Base-by-base conservation (phyloP, 2,888 invertebrate species). In the Myopa testacea region DNA sequence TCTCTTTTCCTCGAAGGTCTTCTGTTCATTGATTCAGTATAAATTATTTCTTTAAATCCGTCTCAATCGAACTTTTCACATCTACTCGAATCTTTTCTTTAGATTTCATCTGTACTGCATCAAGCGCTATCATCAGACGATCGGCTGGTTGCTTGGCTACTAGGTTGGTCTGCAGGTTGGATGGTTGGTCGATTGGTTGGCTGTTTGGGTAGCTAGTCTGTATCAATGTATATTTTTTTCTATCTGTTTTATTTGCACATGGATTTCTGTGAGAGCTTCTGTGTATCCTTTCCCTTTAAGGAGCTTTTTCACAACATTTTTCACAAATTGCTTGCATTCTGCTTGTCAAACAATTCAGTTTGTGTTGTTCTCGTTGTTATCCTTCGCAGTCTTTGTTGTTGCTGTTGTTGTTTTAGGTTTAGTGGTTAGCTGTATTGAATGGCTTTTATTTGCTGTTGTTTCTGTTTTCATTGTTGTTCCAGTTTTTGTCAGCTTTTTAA, bases 271-370 rank as follows among this genome's bases (percentile, higher is more conserved):
- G 19, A 8, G 45, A 45, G 45, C 38, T 60, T 60, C 60, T 77
- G 8, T 62, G 14, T 78, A n/a, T 65, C 19, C 63, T 38, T 77
- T 71, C 62, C 73, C 65, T 77, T 70, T 79, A 79, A 75, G 75
- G 75, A 69, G 65, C 62, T 75, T 60, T 60, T 74, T 26, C 10
- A 26, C 16, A 71, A 38, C 74, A 65, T 77, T 75, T 58, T 77
- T 68, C 52, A n/a, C 63, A 60, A 76, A 67, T 52, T 55, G 26
- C 60, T 76, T 68, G 52, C 40, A 69, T 52, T 69, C 68, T 69
- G 34, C 73, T 62, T 73, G 73, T 63, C 73, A 62, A 73, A 73
- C 73, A 73, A 45, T 63, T 26, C 16, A 26, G 38, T 34, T 67
- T 14, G 37, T 67, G 16, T 37, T 37, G 71, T 71, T 71, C 34